These are phyloP conservation scores for Sesamia nonagrioides DNA, from an alignment of 1,140 invertebrate genomes.

Conservation along the genomic window DNA sequence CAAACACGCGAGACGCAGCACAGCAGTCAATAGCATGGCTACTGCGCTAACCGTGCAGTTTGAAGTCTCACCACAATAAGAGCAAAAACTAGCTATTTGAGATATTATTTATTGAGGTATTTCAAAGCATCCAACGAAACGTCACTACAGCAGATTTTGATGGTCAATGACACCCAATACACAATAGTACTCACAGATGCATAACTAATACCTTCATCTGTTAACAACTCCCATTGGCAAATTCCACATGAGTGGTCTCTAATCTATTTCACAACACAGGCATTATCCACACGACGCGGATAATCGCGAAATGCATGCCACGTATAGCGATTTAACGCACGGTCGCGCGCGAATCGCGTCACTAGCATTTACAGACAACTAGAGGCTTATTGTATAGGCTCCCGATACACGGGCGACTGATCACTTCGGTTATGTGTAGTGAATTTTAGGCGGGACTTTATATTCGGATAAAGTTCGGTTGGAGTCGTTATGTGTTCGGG, in stretches of 20 bases:
- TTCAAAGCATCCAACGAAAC: too few relatives aligned
- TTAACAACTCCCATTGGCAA: conserved; percentile 1
- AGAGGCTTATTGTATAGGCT: conserved; percentile 40
- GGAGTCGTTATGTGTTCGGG: background rate
- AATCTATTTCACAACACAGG: conserved; percentile 8
- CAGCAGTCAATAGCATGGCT: too few relatives aligned
- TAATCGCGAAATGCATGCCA: conserved; percentile 35
- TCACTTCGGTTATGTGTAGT: conserved; percentile 18
- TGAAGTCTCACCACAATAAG: too few relatives aligned
- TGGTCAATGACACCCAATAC: background rate
- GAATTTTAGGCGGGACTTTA: conserved; percentile 34
- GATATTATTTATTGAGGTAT: too few relatives aligned
- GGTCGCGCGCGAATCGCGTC: conserved; percentile 37
- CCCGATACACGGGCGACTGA: conserved; percentile 23
- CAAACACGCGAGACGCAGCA: too few relatives aligned
- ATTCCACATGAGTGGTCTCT: background rate
- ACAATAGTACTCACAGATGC: background rate
- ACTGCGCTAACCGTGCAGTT: too few relatives aligned
- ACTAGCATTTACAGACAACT: conserved; percentile 27
- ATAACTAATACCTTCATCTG: background rate
- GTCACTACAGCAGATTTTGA: background rate
- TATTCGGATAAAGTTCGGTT: conserved; percentile 23
- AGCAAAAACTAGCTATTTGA: too few relatives aligned
- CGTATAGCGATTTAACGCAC: conserved; percentile 38
- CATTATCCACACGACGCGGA: conserved; percentile 17